Base-by-base conservation (phyloP, 2,888 invertebrate genomes). In the Synanthedon tipuliformis region DNA sequence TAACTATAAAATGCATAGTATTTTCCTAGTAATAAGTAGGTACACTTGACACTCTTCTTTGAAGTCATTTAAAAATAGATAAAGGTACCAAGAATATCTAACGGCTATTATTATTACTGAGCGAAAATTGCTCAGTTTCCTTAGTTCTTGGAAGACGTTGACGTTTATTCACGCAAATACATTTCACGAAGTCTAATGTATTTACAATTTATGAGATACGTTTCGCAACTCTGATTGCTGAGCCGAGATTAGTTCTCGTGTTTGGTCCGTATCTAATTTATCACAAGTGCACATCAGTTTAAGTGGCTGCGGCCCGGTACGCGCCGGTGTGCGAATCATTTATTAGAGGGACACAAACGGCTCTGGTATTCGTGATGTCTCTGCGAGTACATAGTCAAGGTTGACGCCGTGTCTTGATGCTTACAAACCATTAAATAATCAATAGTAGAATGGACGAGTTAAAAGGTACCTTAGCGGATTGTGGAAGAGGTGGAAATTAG, bases 221-320 rank as follows among this genome's bases (percentile, higher is more conserved):
- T 83, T 84, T 81, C 80, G 80, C 77, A 84, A 85, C 80, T 72
- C 71, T 72, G 77, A 81, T 81, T 81, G 75, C 75, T 63, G 69
- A 68, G 69, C 68, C 67, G 65, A 77, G 78, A 79, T 81, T 76
- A 75, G 75, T 71, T 76, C 71, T 72, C 72, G 67, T 72, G 66
- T 74, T 61, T 60, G 66, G 65, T 61, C 75, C 76, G 77, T 80
- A 70, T 78, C 78, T 76, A 80, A 81, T 82, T 81, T 79, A 79
- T 80, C 78, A 72, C 74, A 73, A 75, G 52, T 49, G n/a, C 48
- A 48, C 51, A 53, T 53, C 27, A 23, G 34, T 50, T 41, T 50
- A 41, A 45, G 15, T 45, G 45, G 45, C 45, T 13, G 13, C 45
- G 15, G 45, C 15, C 45, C 13, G 4, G 13, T 12, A 45, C 3